phyloP scores from a whole-genome alignment of 2,113 vertebrate species.

The Mystacornis crossleyi region DNA sequence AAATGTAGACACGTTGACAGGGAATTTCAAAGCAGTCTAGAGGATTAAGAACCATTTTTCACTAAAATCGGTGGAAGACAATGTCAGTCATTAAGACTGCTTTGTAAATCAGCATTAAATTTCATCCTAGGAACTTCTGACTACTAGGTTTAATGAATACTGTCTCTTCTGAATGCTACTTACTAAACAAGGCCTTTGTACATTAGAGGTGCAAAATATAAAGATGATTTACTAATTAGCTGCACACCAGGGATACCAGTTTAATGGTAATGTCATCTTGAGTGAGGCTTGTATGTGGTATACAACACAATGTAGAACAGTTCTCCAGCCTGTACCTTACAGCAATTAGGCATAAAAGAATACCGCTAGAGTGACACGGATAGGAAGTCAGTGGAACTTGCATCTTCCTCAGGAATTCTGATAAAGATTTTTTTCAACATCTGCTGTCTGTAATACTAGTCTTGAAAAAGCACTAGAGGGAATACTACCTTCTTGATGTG shows the following conservation, averaged over 20 bases:
- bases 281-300: background rate
- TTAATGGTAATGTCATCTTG: background rate
- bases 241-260: background rate
- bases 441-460: background rate
- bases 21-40: slow-evolving; percentile 4
- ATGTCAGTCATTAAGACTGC: background rate
- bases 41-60: background rate
- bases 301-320: background rate
- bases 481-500: background rate
- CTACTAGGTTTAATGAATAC: background rate
- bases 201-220: background rate
- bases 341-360: background rate
- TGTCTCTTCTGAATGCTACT: background rate
- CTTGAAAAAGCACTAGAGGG: background rate
- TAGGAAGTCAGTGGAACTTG: background rate
- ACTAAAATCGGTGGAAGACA: background rate
- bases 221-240: background rate
- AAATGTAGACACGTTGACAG: background rate
- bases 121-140: background rate
- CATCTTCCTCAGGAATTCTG: background rate
- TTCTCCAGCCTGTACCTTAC: background rate
- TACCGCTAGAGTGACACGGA: background rate
- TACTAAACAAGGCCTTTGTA: background rate
- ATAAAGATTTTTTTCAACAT: background rate
- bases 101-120: background rate